These are phyloP conservation scores for Eupeodes luniger DNA, from an alignment of 2,888 invertebrate genomes.

Conservation along the genomic window DNA sequence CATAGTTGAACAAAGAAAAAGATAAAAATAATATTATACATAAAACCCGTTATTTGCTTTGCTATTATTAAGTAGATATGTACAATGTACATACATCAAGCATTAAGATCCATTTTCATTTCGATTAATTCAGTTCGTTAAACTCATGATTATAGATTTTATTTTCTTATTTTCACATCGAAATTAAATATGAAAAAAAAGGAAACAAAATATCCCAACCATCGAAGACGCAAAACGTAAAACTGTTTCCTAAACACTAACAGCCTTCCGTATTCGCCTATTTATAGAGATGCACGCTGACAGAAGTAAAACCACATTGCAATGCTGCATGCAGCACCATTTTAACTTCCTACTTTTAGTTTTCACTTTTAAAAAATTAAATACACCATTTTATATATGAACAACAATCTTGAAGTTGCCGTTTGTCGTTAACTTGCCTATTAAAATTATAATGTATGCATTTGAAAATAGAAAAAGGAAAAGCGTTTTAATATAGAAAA, in stretches of 20 bases:
- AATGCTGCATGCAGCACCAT: slow-evolving; percentile 42
- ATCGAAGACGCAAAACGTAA: background rate
- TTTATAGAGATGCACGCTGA: slow-evolving; percentile 37
- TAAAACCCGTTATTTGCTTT: too few relatives aligned
- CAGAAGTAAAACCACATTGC: slow-evolving; percentile 36
- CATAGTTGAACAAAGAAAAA: too few relatives aligned
- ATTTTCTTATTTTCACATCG: slow-evolving; percentile 2
- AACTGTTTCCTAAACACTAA: slow-evolving; percentile 38
- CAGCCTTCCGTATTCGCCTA: slow-evolving; percentile 42
- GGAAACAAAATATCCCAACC: slow-evolving; percentile 23
- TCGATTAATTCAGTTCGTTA: slow-evolving; percentile 21
- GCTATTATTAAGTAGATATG: too few relatives aligned
- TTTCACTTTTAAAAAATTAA: slow-evolving; percentile 41
- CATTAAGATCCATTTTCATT: background rate
- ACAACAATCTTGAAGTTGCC: background rate
- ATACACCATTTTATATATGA: background rate
- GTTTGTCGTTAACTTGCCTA: slow-evolving; percentile 4
- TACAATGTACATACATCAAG: background rate
- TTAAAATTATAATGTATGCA: slow-evolving; percentile 15
- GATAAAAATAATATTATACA: too few relatives aligned
- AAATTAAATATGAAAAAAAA: background rate
- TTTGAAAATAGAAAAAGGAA: slow-evolving; percentile 13
- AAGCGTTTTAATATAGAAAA: background rate
- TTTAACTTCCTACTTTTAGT: slow-evolving; percentile 50
- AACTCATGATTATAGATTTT: slow-evolving; percentile 4